Conservation (phyloP, 2,797 vertebrate species). For the Lates japonicus region DNA sequence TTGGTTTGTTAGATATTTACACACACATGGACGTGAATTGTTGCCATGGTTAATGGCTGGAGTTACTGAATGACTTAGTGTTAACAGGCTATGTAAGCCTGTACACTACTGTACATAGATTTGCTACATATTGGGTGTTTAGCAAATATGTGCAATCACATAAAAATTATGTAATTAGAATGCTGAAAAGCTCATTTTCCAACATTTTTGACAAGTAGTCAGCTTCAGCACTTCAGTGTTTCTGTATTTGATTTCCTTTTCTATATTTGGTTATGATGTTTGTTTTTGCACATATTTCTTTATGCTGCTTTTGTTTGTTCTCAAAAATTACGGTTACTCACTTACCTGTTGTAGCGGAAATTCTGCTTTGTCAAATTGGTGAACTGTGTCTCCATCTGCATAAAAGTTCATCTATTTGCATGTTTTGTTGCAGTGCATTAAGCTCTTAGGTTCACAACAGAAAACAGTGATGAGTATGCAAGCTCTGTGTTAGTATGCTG, state of each 20-base stretch:
- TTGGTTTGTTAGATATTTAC: no score
- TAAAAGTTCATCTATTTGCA: neutral
- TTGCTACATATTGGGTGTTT: no score
- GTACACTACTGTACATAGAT: no score
- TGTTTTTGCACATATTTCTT: neutral
- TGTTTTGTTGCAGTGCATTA: neutral
- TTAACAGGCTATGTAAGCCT: no score
- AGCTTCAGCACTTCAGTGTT: neutral
- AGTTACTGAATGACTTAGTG: no score
- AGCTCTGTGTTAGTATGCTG: slow-evolving; percentile 24
- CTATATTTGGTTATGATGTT: neutral
- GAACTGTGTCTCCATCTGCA: neutral
- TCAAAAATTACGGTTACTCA: neutral
- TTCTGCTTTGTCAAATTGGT: neutral
- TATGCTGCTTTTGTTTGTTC: neutral
- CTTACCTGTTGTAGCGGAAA: no score
- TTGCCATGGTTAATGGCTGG: no score
- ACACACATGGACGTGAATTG: no score
- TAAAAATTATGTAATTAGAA: neutral
- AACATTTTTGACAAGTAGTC: neutral
- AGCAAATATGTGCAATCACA: no score
- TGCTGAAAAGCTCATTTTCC: neutral
- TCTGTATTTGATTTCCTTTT: neutral
- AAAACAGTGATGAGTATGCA: neutral
- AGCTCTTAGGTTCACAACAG: neutral